Conservation (phyloP, 2,888 invertebrate species). For the Mycogona germanica region DNA sequence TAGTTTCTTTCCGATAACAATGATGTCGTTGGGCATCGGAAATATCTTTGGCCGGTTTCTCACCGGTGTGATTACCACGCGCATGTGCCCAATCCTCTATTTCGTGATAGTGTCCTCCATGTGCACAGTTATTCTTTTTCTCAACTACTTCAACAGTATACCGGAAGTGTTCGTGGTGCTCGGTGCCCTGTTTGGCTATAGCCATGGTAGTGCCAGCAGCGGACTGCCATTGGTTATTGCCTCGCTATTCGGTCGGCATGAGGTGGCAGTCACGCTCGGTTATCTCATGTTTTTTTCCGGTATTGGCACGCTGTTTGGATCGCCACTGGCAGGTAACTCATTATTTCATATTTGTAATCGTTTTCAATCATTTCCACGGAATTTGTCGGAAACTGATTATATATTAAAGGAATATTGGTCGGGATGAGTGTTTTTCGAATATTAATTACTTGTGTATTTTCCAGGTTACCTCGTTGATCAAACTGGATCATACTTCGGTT, state of each 20-base stretch:
- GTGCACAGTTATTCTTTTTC: neutral
- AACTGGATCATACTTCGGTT: slow-evolving; percentile 2
- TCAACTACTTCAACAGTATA: neutral
- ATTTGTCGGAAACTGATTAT: neutral
- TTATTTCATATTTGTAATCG: neutral
- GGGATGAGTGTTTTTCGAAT: neutral
- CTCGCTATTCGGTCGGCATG: neutral
- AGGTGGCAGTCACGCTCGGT: neutral
- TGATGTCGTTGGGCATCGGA: slow-evolving; percentile 6
- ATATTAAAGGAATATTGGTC: neutral
- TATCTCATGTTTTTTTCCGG: slow-evolving; percentile 3
- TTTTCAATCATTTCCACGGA: neutral
- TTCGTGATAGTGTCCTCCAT: neutral
- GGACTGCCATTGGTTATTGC: neutral
- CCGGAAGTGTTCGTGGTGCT: slow-evolving; percentile 2
- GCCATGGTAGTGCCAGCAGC: neutral
- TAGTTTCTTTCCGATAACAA: neutral
- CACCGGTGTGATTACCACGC: neutral
- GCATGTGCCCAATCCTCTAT: neutral
- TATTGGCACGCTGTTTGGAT: neutral
- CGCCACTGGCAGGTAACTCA: slow-evolving; percentile 4
- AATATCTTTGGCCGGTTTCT: slow-evolving; percentile 6
- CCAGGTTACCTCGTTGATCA: neutral
- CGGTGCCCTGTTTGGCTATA: neutral
- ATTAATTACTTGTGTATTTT: neutral